Base-by-base conservation (phyloP, 2,888 invertebrate genomes). In the Drosophila prostipennis region DNA sequence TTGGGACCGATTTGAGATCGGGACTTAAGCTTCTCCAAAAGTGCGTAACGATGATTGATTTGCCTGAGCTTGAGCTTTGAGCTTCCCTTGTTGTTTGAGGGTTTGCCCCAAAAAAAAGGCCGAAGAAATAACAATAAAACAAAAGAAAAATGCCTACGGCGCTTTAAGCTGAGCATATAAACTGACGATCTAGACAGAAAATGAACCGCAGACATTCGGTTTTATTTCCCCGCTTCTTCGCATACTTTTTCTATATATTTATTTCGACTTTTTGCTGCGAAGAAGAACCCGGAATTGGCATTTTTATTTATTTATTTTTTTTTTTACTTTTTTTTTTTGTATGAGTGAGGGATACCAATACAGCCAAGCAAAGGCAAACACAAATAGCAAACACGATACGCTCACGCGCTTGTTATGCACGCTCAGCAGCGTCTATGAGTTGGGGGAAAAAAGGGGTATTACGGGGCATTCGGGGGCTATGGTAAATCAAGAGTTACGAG, bases 271-370 rank as follows among this genome's bases (percentile, higher is more conserved):
- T 42, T 49, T 36, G 34, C 52, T 48, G 48, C 81, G 84, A 84
- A 84, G 83, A 87, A 84, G 84, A 84, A 84, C 84, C 84, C 84
- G 84, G 84, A 84, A 84, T 84, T 84, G 87, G 80, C 78, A 75
- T 82, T 73, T 74, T 63, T 34, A 34, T 34, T 40, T 52, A 39
- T 71, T 34, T 43, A 23, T 52, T 57, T 39, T 43, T 53, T 52
- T 51, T n/a, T 19, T 32, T n/a, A n/a, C 23, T 49, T 10, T 34
- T 6, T 37, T 13, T 36, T 11, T 32, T 29, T 39, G 16, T 56
- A 29, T 64, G 26, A 61, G 39, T 73, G 61, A 68, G 64, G 59
- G 53, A 54, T 76, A 73, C 76, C 51, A 49, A 69, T 64, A 72
- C 75, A 56, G 13, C 52, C 32, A 37, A 26, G 46, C 45, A 53